These are phyloP conservation scores for Otis tarda DNA, from an alignment of 2,113 vertebrate species.

Conservation along the genomic window DNA sequence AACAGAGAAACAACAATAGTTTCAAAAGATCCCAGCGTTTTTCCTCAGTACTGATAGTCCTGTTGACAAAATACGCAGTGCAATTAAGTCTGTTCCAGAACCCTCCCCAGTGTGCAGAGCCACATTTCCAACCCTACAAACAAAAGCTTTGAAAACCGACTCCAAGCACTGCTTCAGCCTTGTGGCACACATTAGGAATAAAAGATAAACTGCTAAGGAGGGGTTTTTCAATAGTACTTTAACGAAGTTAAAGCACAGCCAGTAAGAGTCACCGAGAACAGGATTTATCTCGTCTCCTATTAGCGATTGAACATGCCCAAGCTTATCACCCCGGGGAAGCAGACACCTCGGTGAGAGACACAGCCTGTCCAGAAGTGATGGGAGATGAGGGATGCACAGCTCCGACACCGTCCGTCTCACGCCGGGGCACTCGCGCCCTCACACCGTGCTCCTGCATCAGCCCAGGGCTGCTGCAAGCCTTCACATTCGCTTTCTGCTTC, in stretches of 20 bases:
- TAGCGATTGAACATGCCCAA: background rate
- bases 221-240: background rate
- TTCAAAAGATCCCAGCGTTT: background rate
- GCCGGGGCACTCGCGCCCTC: accelerated
- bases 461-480: accelerated
- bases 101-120: background rate
- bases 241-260: slow-evolving; percentile 8
- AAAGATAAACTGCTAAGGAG: slow-evolving; percentile 16
- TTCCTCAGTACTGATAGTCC: slow-evolving; percentile 5
- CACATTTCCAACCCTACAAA: slow-evolving; percentile 13
- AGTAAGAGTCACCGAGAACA: background rate
- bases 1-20: slow-evolving; percentile 19
- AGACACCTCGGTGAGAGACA: background rate
- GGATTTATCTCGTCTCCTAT: background rate
- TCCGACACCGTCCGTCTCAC: accelerated
- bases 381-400: background rate
- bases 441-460: accelerated
- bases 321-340: background rate
- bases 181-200: background rate
- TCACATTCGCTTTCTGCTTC: accelerated
- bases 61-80: slow-evolving; percentile 40
- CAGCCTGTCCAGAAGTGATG: background rate
- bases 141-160: slow-evolving; percentile 33
- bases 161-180: background rate
- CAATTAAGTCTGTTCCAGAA: slow-evolving; percentile 19